Base-by-base conservation (phyloP, 64 coral and sea anemone genomes). In the Platygyra sinensis region DNA sequence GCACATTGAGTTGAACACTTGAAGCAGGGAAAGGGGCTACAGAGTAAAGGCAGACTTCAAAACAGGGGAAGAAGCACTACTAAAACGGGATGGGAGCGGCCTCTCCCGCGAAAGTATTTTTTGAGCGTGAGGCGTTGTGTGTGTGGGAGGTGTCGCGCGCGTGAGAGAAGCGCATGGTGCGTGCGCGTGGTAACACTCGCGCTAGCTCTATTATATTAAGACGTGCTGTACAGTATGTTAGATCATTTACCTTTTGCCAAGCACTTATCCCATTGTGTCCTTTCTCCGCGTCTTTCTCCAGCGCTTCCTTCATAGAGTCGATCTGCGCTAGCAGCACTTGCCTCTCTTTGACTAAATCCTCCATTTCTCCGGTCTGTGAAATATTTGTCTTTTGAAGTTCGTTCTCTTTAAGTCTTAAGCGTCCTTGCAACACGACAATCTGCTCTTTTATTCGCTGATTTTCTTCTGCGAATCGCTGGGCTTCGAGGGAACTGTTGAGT, bases 381-480 rank as follows among this genome's bases (percentile, higher is more conserved):
- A 15, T 72, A 38, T 85, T 76, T 32, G 20, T 73, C 20, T 16
- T 72, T 86, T 76, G 72, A 42, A 90, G 33, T 22, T 72, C 88
- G 17, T 60, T 78, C 54, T 78, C 69, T 62, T 87, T 87, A 33
- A 50, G 10, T 71, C 38, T 85, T 24, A 85, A 39, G 24, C 81
- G 81, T 36, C 32, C 11, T 72, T 85, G 81, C 22, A 85, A 85
- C 1, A 85, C 81, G 16, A 28, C 10, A 22, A 94, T 75, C 65
- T 94, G 92, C 30, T 89, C 87, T 20, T 82, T 94, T 67, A 94
- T 94, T 71, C 87, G 87, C 59, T 73, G 72, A n/a, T 94, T 87
- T 89, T 94, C 92, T 75, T 76, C 92, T 18, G 55, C 72, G 57
- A 89, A 75, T 87, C 61, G 74, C 64, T 91, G 93, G 15, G 84